Percentiles rank a stretch among this genome's conserved stretches.
Evolutionary conservation across 2,888 invertebrate species (phyloP).

Genomic region (Calameuta idolon): DNA sequence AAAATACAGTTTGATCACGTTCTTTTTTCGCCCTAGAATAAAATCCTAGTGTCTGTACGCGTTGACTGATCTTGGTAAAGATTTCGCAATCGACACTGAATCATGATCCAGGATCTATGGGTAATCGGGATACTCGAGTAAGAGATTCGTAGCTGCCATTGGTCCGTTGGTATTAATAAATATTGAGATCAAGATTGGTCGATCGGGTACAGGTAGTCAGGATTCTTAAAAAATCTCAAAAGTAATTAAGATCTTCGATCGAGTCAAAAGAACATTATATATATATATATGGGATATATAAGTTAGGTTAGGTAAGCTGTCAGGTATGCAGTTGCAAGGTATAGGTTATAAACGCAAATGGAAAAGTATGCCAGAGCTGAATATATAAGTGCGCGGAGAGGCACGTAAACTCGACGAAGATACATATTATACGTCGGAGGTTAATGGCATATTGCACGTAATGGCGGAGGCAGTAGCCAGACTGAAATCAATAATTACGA

Average conservation of each 20-base stretch:
- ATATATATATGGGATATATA: background rate
- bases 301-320: background rate
- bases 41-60: background rate
- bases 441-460: slow-evolving; percentile 33
- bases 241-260: slow-evolving; percentile 43
- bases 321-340: background rate
- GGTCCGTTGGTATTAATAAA: background rate
- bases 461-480: slow-evolving; percentile 29
- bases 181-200: background rate
- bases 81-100: background rate
- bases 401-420: background rate
- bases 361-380: background rate
- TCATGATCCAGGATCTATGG: background rate
- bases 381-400: background rate
- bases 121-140: background rate
- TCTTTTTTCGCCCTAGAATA: background rate
- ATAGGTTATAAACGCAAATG: background rate
- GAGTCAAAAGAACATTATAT: background rate
- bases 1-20: background rate
- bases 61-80: background rate
- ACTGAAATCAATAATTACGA: slow-evolving; percentile 45
- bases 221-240: slow-evolving; percentile 42
- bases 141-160: background rate
- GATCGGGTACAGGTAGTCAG: slow-evolving; percentile 18
- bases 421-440: slow-evolving; percentile 27